Evolutionary conservation across 2,113 vertebrate genomes (phyloP), one percentile per base, ranked within the genome.

Genomic region (Rhodinocichla rosea): DNA sequence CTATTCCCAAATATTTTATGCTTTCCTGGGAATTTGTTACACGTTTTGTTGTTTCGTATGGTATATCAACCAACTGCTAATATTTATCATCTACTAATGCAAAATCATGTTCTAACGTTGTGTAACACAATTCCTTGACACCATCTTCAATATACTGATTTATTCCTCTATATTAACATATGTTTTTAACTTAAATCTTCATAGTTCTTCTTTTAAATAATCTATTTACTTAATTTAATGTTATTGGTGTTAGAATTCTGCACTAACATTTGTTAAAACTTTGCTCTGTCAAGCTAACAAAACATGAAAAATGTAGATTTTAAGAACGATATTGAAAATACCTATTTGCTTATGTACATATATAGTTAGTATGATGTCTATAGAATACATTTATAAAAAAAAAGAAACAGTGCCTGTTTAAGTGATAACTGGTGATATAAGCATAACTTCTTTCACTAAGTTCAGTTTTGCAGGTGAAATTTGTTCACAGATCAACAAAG

Each of bases 391-490:
- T 26, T 20, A 70, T 67, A 67, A 82, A 82, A 33, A 78, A 64
- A 65, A 59, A 33, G 7, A 65, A 83, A 73, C 20, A 92, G 37
- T 98, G 99, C 98, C 92, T 99, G 96, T 97, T 95, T 98, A 90
- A 98, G 76, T 71, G 85, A 92, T 68, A 98, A 96, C 89, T 87
- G 97, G 96, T 49, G 98, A 98, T 60, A 99, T 97, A 52, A 99
- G 96, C 42, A 99, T 98, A 87, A 99, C 67, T 97, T 99, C 99
- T 84, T 99, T 98, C 94, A 99, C 94, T 83, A 99, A 93, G 70
- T 97, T 98, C 40, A 99, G 96, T 97, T 99, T 99, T 91, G 98
- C 98, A 23, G 97, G 86, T 20, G 98, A 98, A 4, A 49, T 95
- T 95, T 98, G 99, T 62, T 99, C 99, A 96, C 98, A 99, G 92